Evolutionary conservation across 1,140 invertebrate species (phyloP).

Genomic region (Ditylenchus dipsaci): DNA sequence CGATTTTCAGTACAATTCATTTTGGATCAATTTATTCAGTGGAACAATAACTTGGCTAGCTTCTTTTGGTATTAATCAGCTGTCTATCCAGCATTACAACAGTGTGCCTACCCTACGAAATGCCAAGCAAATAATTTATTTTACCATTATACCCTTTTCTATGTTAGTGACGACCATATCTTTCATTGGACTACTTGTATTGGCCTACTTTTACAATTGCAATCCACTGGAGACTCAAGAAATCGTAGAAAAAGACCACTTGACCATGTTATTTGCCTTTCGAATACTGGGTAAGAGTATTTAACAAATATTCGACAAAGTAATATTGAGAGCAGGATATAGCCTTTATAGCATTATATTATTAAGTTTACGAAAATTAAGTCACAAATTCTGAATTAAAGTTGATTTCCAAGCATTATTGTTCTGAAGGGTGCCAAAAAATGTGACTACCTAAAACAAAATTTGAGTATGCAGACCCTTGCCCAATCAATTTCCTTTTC

Average conservation of each 20-base stretch:
- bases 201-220: slow-evolving; percentile 35
- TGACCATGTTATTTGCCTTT: slow-evolving; percentile 24
- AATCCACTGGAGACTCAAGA: slow-evolving; percentile 31
- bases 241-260: slow-evolving; percentile 25
- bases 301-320: too few relatives aligned
- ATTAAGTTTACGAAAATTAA: too few relatives aligned
- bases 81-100: slow-evolving; percentile 24
- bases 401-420: too few relatives aligned
- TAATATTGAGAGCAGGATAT: too few relatives aligned
- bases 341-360: too few relatives aligned
- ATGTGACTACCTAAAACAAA: too few relatives aligned
- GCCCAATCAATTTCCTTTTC: too few relatives aligned
- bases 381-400: too few relatives aligned
- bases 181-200: slow-evolving; percentile 24
- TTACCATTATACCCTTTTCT: slow-evolving; percentile 20
- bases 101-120: slow-evolving; percentile 10
- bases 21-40: slow-evolving; percentile 24
- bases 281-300: slow-evolving; percentile 15
- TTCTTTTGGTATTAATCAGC: slow-evolving; percentile 28
- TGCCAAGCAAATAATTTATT: slow-evolving; percentile 19
- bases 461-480: too few relatives aligned
- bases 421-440: too few relatives aligned
- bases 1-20: slow-evolving; percentile 29
- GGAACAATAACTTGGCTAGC: slow-evolving; percentile 27
- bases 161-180: slow-evolving; percentile 14